Conservation (phyloP, 2,797 vertebrate genomes). For the Aeoliscus strigatus region DNA sequence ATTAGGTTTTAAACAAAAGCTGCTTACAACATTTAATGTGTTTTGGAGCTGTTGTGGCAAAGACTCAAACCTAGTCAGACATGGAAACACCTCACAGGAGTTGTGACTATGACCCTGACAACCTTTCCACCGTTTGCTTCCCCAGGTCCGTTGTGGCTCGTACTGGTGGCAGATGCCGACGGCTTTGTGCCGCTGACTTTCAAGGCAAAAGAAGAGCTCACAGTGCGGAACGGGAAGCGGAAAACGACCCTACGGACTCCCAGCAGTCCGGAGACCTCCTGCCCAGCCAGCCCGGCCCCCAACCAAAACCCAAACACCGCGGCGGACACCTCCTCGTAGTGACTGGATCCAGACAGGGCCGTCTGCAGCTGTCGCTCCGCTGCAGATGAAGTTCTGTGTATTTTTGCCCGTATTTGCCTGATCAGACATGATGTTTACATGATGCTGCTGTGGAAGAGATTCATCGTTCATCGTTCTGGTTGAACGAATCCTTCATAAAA, state of each 20-base stretch:
- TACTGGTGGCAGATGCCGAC: constrained; percentile 83
- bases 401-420: too few relatives aligned
- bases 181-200: constrained; percentile 90
- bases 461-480: too few relatives aligned
- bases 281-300: constrained; percentile 54
- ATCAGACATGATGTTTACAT: too few relatives aligned
- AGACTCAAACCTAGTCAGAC: constrained; percentile 1
- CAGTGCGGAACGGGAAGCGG: constrained; percentile 79
- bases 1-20: constrained; percentile 72
- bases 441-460: too few relatives aligned
- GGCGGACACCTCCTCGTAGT: constrained; percentile 31
- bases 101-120: neutral
- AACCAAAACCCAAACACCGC: constrained; percentile 22
- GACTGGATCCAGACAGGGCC: too few relatives aligned
- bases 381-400: too few relatives aligned
- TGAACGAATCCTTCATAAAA: too few relatives aligned
- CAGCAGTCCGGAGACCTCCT: constrained; percentile 46
- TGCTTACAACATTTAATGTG: constrained; percentile 52
- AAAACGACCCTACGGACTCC: constrained; percentile 52
- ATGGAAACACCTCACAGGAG: neutral
- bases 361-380: too few relatives aligned
- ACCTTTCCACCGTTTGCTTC: constrained; percentile 8
- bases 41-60: constrained; percentile 24
- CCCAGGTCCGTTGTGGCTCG: constrained; percentile 87
- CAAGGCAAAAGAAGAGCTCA: constrained; percentile 79